These are phyloP conservation scores for Triplophysa dalaica DNA, from an alignment of 2,113 vertebrate species.

Conservation along the genomic window DNA sequence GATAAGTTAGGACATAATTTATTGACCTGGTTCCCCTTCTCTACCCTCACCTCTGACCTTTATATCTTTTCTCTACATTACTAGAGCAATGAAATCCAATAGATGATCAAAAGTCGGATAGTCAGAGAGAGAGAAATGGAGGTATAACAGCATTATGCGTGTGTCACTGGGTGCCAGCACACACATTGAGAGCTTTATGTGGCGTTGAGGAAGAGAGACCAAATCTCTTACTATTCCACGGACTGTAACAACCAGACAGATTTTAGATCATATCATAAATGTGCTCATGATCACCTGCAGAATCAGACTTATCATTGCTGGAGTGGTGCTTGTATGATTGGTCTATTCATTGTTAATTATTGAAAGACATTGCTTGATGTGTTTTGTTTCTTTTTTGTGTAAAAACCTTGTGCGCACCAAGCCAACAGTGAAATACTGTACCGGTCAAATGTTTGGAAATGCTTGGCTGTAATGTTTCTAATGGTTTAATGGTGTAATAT, in stretches of 20 bases:
- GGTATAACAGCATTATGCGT: background rate
- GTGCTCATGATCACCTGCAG: background rate
- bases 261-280: background rate
- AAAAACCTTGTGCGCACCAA: too few species aligned
- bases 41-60: background rate
- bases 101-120: constrained; percentile 42
- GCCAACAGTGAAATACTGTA: too few species aligned
- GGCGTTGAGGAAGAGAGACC: constrained; percentile 45
- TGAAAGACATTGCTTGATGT: too few species aligned
- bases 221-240: background rate
- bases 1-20: background rate
- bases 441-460: too few species aligned
- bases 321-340: background rate
- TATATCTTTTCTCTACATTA: background rate
- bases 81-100: constrained; percentile 6
- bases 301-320: background rate
- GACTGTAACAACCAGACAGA: constrained; percentile 2
- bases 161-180: constrained; percentile 18
- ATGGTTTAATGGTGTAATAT: too few species aligned
- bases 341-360: background rate
- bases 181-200: constrained; percentile 64
- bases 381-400: too few species aligned
- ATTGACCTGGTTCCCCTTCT: background rate
- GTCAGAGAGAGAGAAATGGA: constrained; percentile 33
- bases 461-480: too few species aligned